These are phyloP conservation scores for Temnothorax longispinosus DNA, from an alignment of 1,140 invertebrate species.

Conservation along the genomic window DNA sequence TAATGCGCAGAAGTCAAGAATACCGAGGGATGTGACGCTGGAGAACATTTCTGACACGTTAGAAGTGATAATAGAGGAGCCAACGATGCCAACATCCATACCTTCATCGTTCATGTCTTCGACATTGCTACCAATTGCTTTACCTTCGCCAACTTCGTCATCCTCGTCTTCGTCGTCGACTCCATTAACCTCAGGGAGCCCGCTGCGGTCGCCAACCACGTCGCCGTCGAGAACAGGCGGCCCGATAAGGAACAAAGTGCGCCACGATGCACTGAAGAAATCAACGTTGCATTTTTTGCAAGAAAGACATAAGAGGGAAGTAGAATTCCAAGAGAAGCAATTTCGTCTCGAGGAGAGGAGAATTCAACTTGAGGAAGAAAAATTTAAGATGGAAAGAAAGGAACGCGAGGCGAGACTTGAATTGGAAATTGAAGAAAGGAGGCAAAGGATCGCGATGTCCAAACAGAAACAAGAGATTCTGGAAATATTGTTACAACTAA, in stretches of 20 bases:
- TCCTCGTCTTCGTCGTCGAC: slow-evolving; percentile 43
- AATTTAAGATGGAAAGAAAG: slow-evolving; percentile 40
- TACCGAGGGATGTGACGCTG: neutral
- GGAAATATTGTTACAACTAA: slow-evolving; percentile 51
- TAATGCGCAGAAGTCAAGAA: slow-evolving; percentile 24
- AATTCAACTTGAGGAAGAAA: slow-evolving; percentile 48
- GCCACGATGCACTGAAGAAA: slow-evolving; percentile 20
- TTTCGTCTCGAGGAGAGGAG: slow-evolving; percentile 39
- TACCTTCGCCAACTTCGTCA: slow-evolving; percentile 37
- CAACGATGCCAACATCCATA: neutral
- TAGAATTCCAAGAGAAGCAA: slow-evolving; percentile 46
- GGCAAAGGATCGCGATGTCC: slow-evolving; percentile 32
- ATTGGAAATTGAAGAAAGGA: slow-evolving; percentile 52
- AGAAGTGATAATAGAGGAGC: slow-evolving; percentile 56
- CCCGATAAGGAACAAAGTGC: slow-evolving; percentile 44
- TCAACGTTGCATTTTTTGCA: slow-evolving; percentile 40
- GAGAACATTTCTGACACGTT: slow-evolving; percentile 51
- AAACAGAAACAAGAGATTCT: slow-evolving; percentile 54
- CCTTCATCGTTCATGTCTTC: slow-evolving; percentile 1
- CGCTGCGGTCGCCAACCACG: neutral
- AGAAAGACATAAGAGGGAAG: slow-evolving; percentile 37
- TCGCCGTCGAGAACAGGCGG: slow-evolving; percentile 38
- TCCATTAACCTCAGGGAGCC: slow-evolving; percentile 6
- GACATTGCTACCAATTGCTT: slow-evolving; percentile 32
- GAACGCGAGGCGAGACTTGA: slow-evolving; percentile 42